These are phyloP conservation scores for Phaedon cochleariae DNA, from an alignment of 2,888 invertebrate species.

Conservation along the genomic window DNA sequence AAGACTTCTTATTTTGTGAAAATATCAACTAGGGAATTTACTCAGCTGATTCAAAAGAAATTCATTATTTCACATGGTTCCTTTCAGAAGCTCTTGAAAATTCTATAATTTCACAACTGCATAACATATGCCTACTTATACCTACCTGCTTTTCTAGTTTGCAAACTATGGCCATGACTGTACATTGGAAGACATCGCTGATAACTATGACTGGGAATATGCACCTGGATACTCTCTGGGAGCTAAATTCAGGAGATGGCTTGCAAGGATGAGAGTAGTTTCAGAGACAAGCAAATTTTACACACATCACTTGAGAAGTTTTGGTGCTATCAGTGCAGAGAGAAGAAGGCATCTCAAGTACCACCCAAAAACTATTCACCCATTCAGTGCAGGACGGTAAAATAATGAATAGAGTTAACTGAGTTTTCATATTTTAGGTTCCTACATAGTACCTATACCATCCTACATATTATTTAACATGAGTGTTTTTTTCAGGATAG, in stretches of 20 bases:
- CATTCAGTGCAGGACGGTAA: constrained; percentile 50
- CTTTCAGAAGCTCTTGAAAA: not conserved
- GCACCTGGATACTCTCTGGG: constrained; percentile 30
- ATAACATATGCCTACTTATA: no score
- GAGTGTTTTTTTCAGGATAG: constrained; percentile 46
- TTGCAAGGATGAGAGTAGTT: constrained; percentile 44
- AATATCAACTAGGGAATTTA: no score
- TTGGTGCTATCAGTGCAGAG: constrained; percentile 51
- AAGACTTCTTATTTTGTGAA: no score
- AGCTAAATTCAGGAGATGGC: constrained; percentile 38
- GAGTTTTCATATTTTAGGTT: no score
- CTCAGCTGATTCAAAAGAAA: no score
- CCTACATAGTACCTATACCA: no score
- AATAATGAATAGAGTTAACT: no score
- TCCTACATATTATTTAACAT: no score
- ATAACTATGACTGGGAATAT: constrained; percentile 40
- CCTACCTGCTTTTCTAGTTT: constrained; percentile 37
- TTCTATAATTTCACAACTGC: not conserved
- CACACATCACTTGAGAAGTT: constrained; percentile 51
- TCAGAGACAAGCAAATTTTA: constrained; percentile 49
- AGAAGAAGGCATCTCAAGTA: constrained; percentile 48
- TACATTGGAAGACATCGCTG: constrained; percentile 42
- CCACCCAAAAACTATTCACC: constrained; percentile 49
- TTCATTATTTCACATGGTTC: no score
- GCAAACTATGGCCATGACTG: constrained; percentile 47